phyloP scores from a whole-genome alignment of 2,113 vertebrate genomes.

The Corvus hawaiiensis region DNA sequence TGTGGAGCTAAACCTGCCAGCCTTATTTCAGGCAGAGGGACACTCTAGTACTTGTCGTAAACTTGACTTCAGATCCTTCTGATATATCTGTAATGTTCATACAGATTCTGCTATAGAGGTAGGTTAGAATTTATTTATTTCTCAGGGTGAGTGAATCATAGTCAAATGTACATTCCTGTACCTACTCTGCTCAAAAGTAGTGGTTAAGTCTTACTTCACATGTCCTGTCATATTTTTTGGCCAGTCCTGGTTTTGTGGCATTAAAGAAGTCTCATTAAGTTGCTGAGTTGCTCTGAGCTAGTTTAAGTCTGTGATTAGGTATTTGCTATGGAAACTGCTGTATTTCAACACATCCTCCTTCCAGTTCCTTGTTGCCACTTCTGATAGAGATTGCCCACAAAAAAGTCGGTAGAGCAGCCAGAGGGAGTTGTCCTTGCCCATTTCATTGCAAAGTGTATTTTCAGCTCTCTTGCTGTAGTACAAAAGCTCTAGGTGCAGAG shows the following conservation, averaged over 20 bases:
- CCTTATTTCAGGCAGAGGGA: not conserved
- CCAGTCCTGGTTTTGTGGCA: not conserved
- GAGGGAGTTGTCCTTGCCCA: not conserved
- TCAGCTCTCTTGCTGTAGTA: not conserved
- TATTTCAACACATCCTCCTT: not conserved
- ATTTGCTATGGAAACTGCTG: not conserved
- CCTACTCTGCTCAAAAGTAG: not conserved
- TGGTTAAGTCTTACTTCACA: not conserved
- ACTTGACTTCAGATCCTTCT: not conserved
- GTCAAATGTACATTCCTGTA: not conserved
- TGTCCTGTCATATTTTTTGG: not conserved
- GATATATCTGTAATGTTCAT: not conserved
- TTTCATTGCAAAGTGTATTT: not conserved
- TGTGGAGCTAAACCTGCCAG: not conserved
- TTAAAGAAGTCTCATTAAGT: not conserved
- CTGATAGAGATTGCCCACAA: not conserved
- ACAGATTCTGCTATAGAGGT: not conserved
- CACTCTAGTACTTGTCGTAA: not conserved
- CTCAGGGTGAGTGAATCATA: not conserved
- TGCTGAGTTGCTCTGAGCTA: not conserved
- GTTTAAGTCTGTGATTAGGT: not conserved
- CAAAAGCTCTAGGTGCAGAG: not conserved
- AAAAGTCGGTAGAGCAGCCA: not conserved
- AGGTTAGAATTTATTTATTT: not conserved
- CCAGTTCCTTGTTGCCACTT: not conserved